Percentiles rank a stretch among this genome's conserved stretches.
Conservation (phyloP, 1,140 invertebrate genomes). For the Batillaria attramentaria region DNA sequence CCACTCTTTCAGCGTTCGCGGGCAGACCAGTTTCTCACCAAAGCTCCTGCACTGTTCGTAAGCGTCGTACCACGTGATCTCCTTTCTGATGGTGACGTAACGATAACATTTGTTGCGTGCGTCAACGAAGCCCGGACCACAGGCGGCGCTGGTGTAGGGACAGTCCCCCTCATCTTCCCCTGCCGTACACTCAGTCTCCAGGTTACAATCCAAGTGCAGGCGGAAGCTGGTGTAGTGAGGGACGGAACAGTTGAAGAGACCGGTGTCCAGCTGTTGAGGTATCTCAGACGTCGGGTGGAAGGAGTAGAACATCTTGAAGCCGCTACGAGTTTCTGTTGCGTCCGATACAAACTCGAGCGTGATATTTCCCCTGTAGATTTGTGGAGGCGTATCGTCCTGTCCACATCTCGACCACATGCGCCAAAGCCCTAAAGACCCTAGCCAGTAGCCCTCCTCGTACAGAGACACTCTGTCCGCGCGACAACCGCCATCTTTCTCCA, state of each 20-base stretch:
- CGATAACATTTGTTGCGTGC: neutral
- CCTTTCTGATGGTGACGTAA: neutral
- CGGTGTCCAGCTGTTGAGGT: neutral
- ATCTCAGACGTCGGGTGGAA: neutral
- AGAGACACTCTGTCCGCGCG: too few species aligned
- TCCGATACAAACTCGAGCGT: too few species aligned
- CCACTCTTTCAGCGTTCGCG: too few species aligned
- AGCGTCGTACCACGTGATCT: neutral
- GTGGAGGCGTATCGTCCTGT: too few species aligned
- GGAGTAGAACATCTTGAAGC: slow-evolving; percentile 4
- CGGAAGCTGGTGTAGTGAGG: slow-evolving; percentile 3
- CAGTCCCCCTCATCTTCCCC: slow-evolving; percentile 10
- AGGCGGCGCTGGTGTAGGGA: neutral
- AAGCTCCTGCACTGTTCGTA: neutral
- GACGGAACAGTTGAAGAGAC: slow-evolving; percentile 7
- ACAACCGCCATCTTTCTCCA: too few species aligned
- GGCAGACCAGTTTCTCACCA: too few species aligned
- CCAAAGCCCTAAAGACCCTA: too few species aligned
- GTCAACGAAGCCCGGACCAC: neutral
- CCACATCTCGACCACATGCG: too few species aligned
- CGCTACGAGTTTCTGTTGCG: too few species aligned
- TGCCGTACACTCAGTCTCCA: neutral
- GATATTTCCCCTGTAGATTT: too few species aligned
- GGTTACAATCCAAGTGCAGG: slow-evolving; percentile 1
- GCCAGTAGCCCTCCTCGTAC: too few species aligned